A percentile compares a stretch with the other conserved stretches of the same genome.
phyloP scores from a whole-genome alignment of 2,113 vertebrate species.

The Poeciliopsis occidentalis region DNA sequence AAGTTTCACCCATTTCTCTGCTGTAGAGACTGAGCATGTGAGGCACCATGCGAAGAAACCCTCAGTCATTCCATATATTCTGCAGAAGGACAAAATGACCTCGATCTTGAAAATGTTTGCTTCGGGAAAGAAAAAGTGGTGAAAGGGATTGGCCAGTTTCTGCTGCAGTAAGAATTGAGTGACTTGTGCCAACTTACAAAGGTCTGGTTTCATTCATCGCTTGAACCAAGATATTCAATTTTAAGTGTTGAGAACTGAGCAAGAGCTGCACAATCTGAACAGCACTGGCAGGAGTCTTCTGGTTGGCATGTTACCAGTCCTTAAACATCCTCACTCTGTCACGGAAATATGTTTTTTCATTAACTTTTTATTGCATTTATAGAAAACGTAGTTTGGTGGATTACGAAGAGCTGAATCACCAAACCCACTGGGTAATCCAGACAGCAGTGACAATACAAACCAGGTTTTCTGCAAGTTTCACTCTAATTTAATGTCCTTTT shows the following conservation, averaged over 20 bases:
- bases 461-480: too few relatives aligned
- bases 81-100: neutral
- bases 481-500: too few relatives aligned
- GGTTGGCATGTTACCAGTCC: neutral
- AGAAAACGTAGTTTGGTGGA: neutral
- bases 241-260: neutral
- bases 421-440: neutral
- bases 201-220: neutral
- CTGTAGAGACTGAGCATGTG: conserved; percentile 6
- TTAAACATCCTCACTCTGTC: neutral
- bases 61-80: conserved; percentile 1
- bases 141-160: neutral
- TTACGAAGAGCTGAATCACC: neutral
- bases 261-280: neutral
- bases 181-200: neutral
- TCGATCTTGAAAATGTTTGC: too few relatives aligned
- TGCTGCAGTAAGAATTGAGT: neutral
- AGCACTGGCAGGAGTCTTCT: neutral
- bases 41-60: neutral
- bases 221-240: neutral
- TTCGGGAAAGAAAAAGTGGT: neutral
- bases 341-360: neutral
- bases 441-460: neutral
- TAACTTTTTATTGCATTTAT: neutral
- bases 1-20: conserved; percentile 23